These are phyloP conservation scores for Scrobipalpa atriplicella DNA, from an alignment of 2,888 invertebrate species.

Conservation along the genomic window DNA sequence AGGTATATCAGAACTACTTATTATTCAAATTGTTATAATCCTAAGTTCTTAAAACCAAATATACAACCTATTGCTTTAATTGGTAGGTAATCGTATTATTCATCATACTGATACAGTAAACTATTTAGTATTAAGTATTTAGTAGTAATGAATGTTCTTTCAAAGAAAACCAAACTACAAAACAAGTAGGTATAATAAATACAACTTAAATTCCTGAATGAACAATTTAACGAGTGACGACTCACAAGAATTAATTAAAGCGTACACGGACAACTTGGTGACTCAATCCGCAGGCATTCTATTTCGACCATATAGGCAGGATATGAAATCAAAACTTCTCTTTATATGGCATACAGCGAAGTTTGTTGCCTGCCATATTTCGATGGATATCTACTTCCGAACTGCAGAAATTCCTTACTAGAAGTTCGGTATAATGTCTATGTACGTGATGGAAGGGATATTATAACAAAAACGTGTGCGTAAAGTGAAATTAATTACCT, in stretches of 20 bases:
- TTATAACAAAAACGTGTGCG: conserved; percentile 16
- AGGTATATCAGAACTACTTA: too few species aligned
- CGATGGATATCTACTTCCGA: not conserved
- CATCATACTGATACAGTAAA: too few species aligned
- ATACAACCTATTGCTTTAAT: too few species aligned
- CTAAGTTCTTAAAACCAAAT: too few species aligned
- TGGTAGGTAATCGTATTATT: too few species aligned
- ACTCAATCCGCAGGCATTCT: conserved; percentile 54
- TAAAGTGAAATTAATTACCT: conserved; percentile 30
- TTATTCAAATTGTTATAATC: too few species aligned
- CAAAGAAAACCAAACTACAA: too few species aligned
- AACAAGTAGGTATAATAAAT: too few species aligned
- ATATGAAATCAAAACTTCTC: not conserved
- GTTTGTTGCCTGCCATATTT: not conserved
- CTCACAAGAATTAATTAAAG: conserved; percentile 47
- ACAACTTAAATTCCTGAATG: not conserved
- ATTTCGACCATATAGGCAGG: not conserved
- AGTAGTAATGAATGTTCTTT: too few species aligned
- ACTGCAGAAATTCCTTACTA: not conserved
- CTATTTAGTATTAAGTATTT: too few species aligned
- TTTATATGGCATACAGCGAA: not conserved
- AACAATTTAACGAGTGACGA: conserved; percentile 3
- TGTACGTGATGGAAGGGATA: not conserved
- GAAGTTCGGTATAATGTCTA: not conserved
- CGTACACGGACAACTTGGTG: conserved; percentile 49